These are phyloP conservation scores for Xenopus laevis DNA, from an alignment of 2,113 vertebrate species.

Conservation along the genomic window DNA sequence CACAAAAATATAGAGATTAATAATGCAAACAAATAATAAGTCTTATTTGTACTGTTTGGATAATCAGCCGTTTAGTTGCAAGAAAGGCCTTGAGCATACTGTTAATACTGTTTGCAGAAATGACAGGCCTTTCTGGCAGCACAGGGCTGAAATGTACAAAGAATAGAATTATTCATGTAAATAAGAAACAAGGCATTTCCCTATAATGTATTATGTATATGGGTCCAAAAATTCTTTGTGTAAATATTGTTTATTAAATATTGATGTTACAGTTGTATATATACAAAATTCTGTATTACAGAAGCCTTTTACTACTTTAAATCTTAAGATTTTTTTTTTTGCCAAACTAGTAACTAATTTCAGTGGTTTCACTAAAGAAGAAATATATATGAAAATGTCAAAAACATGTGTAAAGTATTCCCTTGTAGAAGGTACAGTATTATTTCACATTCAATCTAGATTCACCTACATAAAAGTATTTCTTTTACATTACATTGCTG, in stretches of 20 bases:
- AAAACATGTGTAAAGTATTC: slow-evolving; percentile 58
- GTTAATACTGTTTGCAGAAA: too few relatives aligned
- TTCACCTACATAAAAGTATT: slow-evolving; percentile 71
- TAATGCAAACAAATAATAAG: slow-evolving; percentile 70
- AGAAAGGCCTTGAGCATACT: slow-evolving; percentile 2
- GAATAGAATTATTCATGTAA: slow-evolving; percentile 75
- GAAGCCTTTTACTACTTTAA: slow-evolving; percentile 72
- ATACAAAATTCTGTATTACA: slow-evolving; percentile 46
- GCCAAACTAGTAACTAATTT: slow-evolving; percentile 60
- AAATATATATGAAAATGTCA: background rate
- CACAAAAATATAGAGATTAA: slow-evolving; percentile 74
- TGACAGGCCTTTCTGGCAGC: background rate
- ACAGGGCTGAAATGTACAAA: slow-evolving; percentile 63
- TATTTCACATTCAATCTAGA: slow-evolving; percentile 65
- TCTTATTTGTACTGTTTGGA: slow-evolving; percentile 57
- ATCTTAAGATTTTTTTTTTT: slow-evolving; percentile 5
- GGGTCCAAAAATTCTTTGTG: slow-evolving; percentile 90
- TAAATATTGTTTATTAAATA: slow-evolving; percentile 65
- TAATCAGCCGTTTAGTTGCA: slow-evolving; percentile 46
- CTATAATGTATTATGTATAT: slow-evolving; percentile 85
- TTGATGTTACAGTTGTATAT: slow-evolving; percentile 45
- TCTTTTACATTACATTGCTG: slow-evolving; percentile 3
- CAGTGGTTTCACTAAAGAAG: slow-evolving; percentile 77
- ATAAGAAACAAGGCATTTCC: slow-evolving; percentile 77
- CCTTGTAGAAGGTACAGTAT: slow-evolving; percentile 77